Evolutionary conservation across 2,113 vertebrate genomes (phyloP).

Genomic region (Thermophis baileyi): DNA sequence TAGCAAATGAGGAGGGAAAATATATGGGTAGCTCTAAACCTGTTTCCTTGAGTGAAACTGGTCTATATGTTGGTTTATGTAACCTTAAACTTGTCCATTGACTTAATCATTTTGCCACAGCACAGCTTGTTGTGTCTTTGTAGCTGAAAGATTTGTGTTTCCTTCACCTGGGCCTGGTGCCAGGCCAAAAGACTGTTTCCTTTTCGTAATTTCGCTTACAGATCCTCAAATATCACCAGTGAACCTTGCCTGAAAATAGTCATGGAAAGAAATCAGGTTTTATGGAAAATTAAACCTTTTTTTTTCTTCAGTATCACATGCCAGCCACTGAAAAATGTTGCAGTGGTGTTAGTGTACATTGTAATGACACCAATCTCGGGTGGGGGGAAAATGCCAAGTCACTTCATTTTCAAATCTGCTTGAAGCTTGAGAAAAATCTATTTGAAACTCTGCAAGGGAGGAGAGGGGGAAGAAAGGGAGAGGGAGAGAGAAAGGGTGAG

Average conservation of each 20-base stretch:
- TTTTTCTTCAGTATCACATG: conserved; percentile 66
- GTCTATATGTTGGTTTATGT: conserved; percentile 54
- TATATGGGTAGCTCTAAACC: conserved; percentile 49
- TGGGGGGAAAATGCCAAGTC: conserved; percentile 45
- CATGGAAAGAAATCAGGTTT: conserved; percentile 63
- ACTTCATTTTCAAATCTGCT: background rate
- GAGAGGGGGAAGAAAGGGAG: background rate
- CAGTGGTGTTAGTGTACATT: conserved; percentile 65
- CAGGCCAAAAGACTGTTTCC: conserved; percentile 63
- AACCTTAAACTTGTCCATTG: conserved; percentile 69
- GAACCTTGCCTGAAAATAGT: conserved; percentile 70
- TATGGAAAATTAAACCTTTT: conserved; percentile 71
- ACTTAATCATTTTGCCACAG: conserved; percentile 66
- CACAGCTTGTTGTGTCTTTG: conserved; percentile 64
- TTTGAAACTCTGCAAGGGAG: background rate
- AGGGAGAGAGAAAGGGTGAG: background rate
- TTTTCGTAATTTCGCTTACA: conserved; percentile 77
- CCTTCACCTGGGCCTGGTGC: conserved; percentile 67
- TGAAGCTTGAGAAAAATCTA: background rate
- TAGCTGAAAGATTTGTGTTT: conserved; percentile 67
- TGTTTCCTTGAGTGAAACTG: conserved; percentile 32
- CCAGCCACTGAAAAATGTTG: conserved; percentile 71
- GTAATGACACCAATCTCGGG: conserved; percentile 61
- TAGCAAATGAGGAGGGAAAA: too few relatives aligned
- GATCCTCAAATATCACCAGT: conserved; percentile 73